Percentiles rank a stretch among this genome's conserved stretches.
Conservation (phyloP, 2,113 vertebrate genomes). For the Taxidea taxus region DNA sequence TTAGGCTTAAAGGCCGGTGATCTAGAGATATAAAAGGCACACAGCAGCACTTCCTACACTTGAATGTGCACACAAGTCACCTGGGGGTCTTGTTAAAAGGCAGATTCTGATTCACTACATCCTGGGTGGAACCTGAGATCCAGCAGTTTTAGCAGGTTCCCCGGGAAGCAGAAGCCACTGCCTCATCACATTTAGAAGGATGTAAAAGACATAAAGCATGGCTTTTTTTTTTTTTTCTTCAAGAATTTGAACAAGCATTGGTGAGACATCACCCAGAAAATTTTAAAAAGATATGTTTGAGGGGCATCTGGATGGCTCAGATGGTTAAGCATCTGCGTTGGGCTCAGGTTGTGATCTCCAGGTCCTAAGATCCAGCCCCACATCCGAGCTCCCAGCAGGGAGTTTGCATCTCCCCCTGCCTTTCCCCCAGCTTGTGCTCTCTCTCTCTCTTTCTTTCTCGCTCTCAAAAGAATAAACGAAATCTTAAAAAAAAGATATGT, state of each 20-base stretch:
- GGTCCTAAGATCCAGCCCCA: too few relatives aligned
- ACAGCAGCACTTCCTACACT: neutral
- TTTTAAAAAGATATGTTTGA: too few relatives aligned
- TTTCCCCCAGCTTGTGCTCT: too few relatives aligned
- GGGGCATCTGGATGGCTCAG: too few relatives aligned
- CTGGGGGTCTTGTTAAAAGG: neutral
- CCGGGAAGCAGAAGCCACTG: neutral
- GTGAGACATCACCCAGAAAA: neutral
- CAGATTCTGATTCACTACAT: neutral
- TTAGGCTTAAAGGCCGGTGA: neutral
- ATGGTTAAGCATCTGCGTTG: too few relatives aligned
- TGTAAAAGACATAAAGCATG: neutral
- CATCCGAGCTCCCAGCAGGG: too few relatives aligned
- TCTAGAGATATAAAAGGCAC: neutral
- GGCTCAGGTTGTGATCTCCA: too few relatives aligned
- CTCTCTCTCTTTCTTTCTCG: too few relatives aligned
- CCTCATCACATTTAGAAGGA: neutral
- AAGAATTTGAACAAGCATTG: neutral
- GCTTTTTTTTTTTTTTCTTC: neutral
- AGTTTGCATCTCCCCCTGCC: too few relatives aligned
- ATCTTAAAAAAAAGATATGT: neutral
- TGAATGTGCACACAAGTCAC: neutral
- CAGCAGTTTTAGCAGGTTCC: neutral
- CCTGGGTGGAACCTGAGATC: neutral
- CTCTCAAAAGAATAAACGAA: too few relatives aligned